Percentiles rank a stretch among this genome's conserved stretches.
These are phyloP conservation scores for Otolemur garnettii DNA, from an alignment of 2,113 vertebrate species.

Conservation along the genomic window DNA sequence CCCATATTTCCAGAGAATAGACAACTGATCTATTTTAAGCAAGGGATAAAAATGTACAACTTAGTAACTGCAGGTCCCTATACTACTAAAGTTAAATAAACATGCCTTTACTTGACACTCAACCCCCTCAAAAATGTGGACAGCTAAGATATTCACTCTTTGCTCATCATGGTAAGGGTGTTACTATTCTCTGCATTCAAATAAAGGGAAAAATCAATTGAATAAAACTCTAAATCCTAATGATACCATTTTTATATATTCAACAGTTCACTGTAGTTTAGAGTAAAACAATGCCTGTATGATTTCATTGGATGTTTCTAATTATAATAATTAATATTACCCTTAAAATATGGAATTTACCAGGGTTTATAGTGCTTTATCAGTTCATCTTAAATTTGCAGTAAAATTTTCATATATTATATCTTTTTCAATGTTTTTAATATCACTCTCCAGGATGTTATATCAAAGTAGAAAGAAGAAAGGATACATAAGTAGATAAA, in stretches of 20 bases:
- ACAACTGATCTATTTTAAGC: background rate
- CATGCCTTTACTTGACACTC: background rate
- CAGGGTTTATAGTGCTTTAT: background rate
- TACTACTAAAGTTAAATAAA: background rate
- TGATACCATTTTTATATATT: background rate
- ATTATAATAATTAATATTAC: conserved; percentile 38
- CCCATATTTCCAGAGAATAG: background rate
- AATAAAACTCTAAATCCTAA: background rate
- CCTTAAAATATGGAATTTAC: background rate
- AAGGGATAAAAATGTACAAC: background rate
- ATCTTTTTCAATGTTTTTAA: conserved; percentile 14
- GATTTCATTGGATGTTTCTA: background rate
- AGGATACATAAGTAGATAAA: background rate
- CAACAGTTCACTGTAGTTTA: background rate
- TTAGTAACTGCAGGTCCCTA: background rate
- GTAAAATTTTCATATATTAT: background rate
- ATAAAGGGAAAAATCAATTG: background rate
- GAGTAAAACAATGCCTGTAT: background rate
- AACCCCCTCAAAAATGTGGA: background rate
- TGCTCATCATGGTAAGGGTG: background rate
- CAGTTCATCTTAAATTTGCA: background rate
- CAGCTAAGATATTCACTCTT: background rate
- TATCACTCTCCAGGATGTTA: background rate
- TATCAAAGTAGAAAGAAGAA: background rate
- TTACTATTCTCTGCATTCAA: background rate